Base-by-base conservation (phyloP, 2,113 vertebrate genomes). In the Pao palembangensis region DNA sequence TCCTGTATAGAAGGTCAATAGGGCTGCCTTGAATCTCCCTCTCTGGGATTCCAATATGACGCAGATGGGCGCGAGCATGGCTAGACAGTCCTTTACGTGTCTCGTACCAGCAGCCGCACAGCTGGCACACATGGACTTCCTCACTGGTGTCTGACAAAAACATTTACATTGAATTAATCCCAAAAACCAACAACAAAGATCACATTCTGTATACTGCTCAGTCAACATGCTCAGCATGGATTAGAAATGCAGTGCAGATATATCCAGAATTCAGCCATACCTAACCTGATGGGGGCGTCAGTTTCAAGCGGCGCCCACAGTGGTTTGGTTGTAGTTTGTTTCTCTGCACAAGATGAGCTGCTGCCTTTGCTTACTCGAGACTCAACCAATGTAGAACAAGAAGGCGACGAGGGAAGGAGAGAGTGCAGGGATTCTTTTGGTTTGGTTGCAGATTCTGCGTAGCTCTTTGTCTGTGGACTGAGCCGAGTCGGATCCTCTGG, bases 61-160 rank as follows among this genome's bases (percentile, higher is more conserved):
- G 93, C 75, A 96, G 89, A 69, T 96, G 94, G 64, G 92, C 91
- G 1, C 93, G 90, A 69, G 92, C 92, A 14, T 96, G 94, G 78
- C 91, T 93, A 55, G 93, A 91, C 63, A 96, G 87, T 59, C 93
- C 93, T 79, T 94, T 94, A 47, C 92, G 92, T 47, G 93, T 94
- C 88, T 94, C 94, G 58, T 94, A 95, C 93, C 94, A 95, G 79
- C 91, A 92, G 67, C 94, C 94, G 23, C 94, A 95, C 79, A 95
- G 89, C 68, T 94, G 91, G 82, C 94, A 95, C 78, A 94, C 91
- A 57, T 91, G 80, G 21, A 92, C 91, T 72, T 94, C 90, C 70
- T 91, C 85, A 18, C 57, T 83, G 74, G 90, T 75, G 60, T 92
- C 89, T 84, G 91, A 87, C 78, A 8, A 43, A 55, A 25, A 55